Conservation (phyloP, 2,797 vertebrate genomes). For the Brachyrhaphis roseni region DNA sequence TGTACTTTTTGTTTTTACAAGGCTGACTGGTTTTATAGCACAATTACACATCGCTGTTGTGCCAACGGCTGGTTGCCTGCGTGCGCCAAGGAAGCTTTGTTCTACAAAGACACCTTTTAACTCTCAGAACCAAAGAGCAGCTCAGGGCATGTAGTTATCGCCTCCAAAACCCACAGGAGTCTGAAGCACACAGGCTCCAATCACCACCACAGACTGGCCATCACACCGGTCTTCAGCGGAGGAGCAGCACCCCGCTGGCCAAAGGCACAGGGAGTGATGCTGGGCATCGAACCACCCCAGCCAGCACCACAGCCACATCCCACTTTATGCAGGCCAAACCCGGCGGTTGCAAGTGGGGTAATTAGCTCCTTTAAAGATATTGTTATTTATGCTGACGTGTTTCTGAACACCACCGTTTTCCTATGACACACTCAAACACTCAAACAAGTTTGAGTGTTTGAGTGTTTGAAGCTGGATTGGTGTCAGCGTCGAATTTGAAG, state of each 20-base stretch:
- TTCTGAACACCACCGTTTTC: not conserved
- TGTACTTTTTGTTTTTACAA: constrained; percentile 6
- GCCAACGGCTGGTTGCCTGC: not conserved
- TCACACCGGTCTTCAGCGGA: not conserved
- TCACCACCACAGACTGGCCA: not conserved
- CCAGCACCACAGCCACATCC: not conserved
- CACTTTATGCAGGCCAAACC: not conserved
- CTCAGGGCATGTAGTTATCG: not conserved
- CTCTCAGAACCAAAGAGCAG: not conserved
- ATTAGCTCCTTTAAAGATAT: not conserved
- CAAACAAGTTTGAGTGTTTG: not conserved
- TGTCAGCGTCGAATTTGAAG: not conserved
- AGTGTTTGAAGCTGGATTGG: not conserved
- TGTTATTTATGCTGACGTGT: not conserved
- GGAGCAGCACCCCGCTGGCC: not conserved
- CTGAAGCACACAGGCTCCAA: not conserved
- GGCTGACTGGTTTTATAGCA: not conserved
- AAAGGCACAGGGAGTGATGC: not conserved
- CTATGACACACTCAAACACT: not conserved
- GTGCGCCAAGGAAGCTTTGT: not conserved
- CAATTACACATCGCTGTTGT: not conserved
- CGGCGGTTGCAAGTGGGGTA: not conserved
- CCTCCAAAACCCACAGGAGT: not conserved
- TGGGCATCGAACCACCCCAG: not conserved
- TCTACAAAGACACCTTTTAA: not conserved